A percentile compares a stretch with the other conserved stretches of the same genome.
These are phyloP conservation scores for Hippotragus niger DNA, from an alignment of 2,113 vertebrate genomes.

Conservation along the genomic window DNA sequence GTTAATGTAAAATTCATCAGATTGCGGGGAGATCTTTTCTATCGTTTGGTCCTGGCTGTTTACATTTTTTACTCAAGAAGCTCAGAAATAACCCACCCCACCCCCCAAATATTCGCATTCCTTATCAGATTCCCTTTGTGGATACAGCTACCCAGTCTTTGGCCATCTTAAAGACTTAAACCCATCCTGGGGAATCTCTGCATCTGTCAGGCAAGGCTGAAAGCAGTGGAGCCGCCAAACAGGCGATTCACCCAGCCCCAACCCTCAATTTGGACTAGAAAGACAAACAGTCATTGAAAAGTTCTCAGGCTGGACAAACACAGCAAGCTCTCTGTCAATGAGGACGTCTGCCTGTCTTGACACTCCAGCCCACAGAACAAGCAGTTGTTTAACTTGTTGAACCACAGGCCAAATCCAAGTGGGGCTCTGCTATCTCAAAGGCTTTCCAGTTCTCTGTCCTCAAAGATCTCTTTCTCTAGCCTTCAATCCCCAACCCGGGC, in stretches of 20 bases:
- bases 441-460: constrained; percentile 20
- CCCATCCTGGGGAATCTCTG: neutral
- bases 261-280: constrained; percentile 55
- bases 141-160: neutral
- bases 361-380: constrained; percentile 58
- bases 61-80: neutral
- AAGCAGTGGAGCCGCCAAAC: neutral
- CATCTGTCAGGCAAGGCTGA: neutral
- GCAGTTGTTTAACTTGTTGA: constrained; percentile 74
- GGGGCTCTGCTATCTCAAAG: constrained; percentile 37
- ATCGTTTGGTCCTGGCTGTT: neutral
- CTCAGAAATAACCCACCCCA: neutral
- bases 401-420: constrained; percentile 65
- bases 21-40: neutral
- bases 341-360: constrained; percentile 58
- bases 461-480: constrained; percentile 5
- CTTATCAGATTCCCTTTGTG: neutral
- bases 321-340: constrained; percentile 64
- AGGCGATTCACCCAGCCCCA: neutral
- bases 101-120: neutral
- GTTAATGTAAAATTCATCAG: constrained; percentile 19
- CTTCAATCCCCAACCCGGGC: neutral
- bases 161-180: constrained; percentile 20
- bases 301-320: constrained; percentile 70
- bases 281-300: constrained; percentile 72